phyloP scores from a whole-genome alignment of 2,888 invertebrate species.

The Drosophila barbarae region DNA sequence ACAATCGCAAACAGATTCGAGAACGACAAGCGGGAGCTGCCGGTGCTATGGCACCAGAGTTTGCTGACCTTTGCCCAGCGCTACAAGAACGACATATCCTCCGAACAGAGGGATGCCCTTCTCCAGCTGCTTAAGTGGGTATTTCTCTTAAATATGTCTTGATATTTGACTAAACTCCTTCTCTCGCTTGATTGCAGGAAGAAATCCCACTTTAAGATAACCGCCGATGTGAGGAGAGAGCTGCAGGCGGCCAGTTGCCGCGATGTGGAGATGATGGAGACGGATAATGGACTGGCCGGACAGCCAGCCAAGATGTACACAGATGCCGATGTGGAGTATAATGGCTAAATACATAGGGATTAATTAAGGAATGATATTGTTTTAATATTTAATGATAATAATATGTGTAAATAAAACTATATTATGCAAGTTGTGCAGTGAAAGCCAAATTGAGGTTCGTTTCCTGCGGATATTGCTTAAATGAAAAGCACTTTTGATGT shows the following conservation, averaged over 20 bases:
- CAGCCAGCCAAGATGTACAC: constrained; percentile 70
- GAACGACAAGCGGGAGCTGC: constrained; percentile 89
- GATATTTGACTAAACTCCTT: neutral
- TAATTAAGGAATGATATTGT: constrained; percentile 16
- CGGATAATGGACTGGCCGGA: constrained; percentile 56
- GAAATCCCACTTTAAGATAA: constrained; percentile 81
- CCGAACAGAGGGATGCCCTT: constrained; percentile 94
- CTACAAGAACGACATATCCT: constrained; percentile 96
- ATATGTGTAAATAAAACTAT: constrained; percentile 31
- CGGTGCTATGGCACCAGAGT: constrained; percentile 98
- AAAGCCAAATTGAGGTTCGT: neutral
- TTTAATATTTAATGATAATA: constrained; percentile 26
- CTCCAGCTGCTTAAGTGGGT: constrained; percentile 84
- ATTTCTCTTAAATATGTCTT: neutral
- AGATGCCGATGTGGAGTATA: constrained; percentile 72
- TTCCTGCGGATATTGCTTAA: constrained; percentile 10
- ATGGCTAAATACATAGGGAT: constrained; percentile 31
- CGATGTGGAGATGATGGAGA: constrained; percentile 83
- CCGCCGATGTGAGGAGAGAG: constrained; percentile 90
- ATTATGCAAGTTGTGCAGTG: constrained; percentile 2
- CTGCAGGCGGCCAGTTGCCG: constrained; percentile 90
- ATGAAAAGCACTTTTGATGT: constrained; percentile 49
- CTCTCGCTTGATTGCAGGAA: constrained; percentile 62
- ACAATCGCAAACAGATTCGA: constrained; percentile 84
- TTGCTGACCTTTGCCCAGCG: constrained; percentile 95